Evolutionary conservation across 2,888 invertebrate genomes (phyloP).

Genomic region (Trichogramma dendrolimi): DNA sequence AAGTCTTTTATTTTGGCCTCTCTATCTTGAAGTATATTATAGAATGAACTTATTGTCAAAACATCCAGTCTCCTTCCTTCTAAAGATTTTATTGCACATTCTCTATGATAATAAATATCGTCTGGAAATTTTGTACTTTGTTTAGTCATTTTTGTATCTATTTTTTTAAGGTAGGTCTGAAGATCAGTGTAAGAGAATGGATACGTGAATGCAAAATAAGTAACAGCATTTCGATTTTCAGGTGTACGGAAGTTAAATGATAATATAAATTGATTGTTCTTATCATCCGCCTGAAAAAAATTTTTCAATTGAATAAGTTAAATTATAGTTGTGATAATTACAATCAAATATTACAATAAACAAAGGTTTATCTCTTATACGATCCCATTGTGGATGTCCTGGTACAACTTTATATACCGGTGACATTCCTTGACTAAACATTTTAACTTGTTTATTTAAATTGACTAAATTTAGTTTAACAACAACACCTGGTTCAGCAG

Average conservation of each 20-base stretch:
- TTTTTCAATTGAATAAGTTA: slow-evolving; percentile 1
- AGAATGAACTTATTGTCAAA: slow-evolving; percentile 76
- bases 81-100: slow-evolving; percentile 73
- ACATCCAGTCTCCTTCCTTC: slow-evolving; percentile 77
- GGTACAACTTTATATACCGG: slow-evolving; percentile 75
- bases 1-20: slow-evolving; percentile 70
- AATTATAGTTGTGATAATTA: slow-evolving; percentile 8
- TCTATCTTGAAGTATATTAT: slow-evolving; percentile 67
- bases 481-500: slow-evolving; percentile 55
- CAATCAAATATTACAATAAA: slow-evolving; percentile 60
- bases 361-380: slow-evolving; percentile 74
- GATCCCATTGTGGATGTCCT: slow-evolving; percentile 76
- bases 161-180: slow-evolving; percentile 66
- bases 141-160: slow-evolving; percentile 62
- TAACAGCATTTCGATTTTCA: slow-evolving; percentile 68
- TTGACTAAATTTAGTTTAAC: slow-evolving; percentile 82
- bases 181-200: slow-evolving; percentile 83
- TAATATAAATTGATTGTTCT: slow-evolving; percentile 68
- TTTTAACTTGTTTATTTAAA: slow-evolving; percentile 83
- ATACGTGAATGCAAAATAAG: slow-evolving; percentile 88
- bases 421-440: slow-evolving; percentile 88
- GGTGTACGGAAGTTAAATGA: slow-evolving; percentile 70
- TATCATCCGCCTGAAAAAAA: slow-evolving; percentile 57
- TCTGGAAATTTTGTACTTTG: slow-evolving; percentile 50
- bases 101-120: slow-evolving; percentile 80